Base-by-base conservation (phyloP, 2,888 invertebrate species). In the Microctonus aethiopoides region DNA sequence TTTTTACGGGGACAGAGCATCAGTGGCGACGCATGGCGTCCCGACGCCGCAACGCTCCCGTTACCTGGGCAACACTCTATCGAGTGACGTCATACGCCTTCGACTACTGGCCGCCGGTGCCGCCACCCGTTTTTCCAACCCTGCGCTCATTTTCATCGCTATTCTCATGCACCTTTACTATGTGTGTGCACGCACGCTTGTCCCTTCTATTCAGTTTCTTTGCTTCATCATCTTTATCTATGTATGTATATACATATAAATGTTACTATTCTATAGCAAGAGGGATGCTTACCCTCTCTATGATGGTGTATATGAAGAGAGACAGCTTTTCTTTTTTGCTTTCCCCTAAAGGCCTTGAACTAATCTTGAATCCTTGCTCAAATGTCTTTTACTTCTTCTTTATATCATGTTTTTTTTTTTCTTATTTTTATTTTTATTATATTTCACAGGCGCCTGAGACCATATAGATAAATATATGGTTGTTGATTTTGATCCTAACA, bases 11-110 rank as follows among this genome's bases (percentile, higher is more conserved):
- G 75, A 80, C 78, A 75, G 73, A n/a, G n/a, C 82, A 80, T 74
- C 79, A 78, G 83, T 83, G 83, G 83, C 83, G 85, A 82, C 84
- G 81, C 82, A 70, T 78, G 78, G 81, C 80, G 81, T 81, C 79
- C 80, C 79, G 76, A 77, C 81, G 76, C 74, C 75, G 77, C 75
- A 81, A 78, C 82, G 74, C 77, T 75, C 76, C 74, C 81, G 83
- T 83, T 83, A 80, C 84, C 84, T 80, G 81, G 83, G 82, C 83
- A 83, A 84, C 84, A 80, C 79, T 78, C 78, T 73, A 75, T 76
- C 56, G 60, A 69, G 78, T 83, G 83, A 83, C 83, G 83, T 83
- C 83, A 83, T 75, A 72, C 75, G 69, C 46, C 46, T 46, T 46
- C 46, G 16, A 46, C 46, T 16, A 46, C n/a, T 46, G n/a, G n/a